Evolutionary conservation across 2,113 vertebrate genomes (phyloP).

Genomic region (Rhea pennata): DNA sequence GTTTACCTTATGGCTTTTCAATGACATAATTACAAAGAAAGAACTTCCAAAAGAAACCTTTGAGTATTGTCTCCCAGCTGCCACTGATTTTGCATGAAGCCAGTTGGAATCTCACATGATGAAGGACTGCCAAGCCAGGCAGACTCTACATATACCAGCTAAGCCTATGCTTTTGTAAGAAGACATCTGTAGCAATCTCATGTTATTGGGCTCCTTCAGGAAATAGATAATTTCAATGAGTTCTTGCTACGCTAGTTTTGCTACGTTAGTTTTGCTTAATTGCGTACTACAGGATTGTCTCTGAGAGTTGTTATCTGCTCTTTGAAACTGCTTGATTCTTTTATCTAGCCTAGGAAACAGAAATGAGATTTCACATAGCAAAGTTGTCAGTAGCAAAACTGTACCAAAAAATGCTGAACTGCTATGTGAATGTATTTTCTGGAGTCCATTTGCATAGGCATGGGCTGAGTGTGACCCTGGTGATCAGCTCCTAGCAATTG

Average conservation of each 20-base stretch:
- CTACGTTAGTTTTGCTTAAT: not conserved
- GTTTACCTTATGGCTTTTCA: not conserved
- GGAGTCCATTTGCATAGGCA: not conserved
- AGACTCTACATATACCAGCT: not conserved
- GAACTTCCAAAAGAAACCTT: not conserved
- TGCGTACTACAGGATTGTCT: slow-evolving; percentile 3
- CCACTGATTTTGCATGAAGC: not conserved
- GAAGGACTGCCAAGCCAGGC: not conserved
- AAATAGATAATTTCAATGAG: not conserved
- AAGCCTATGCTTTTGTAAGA: not conserved
- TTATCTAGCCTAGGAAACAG: not conserved
- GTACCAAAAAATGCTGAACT: slow-evolving; percentile 7
- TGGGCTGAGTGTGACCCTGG: not conserved
- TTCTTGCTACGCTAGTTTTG: slow-evolving; percentile 6
- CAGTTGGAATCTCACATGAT: not conserved
- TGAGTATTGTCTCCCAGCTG: not conserved
- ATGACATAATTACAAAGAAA: not conserved
- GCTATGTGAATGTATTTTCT: slow-evolving; percentile 3
- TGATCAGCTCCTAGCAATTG: not conserved
- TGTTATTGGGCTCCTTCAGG: not conserved
- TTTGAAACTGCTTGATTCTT: not conserved
- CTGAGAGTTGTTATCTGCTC: not conserved
- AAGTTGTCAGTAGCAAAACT: slow-evolving; percentile 2
- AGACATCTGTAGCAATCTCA: rapidly evolving
- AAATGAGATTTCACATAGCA: slow-evolving; percentile 18